Evolutionary conservation across 2,113 vertebrate genomes (phyloP).

Genomic region (Grantiella picta): DNA sequence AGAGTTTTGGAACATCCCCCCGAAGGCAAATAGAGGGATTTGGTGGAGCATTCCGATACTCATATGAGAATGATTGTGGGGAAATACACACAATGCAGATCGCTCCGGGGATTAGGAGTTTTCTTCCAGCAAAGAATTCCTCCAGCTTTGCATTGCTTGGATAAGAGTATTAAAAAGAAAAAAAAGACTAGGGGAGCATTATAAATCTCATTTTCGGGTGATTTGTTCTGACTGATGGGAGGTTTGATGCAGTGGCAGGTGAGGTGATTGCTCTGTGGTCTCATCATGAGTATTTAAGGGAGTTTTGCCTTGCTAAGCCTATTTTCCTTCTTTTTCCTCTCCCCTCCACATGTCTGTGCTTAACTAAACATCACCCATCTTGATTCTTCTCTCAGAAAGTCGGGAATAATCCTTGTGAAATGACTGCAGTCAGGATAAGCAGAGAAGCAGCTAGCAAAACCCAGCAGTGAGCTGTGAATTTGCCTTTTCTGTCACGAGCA

Average conservation of each 20-base stretch:
- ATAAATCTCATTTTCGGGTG: not conserved
- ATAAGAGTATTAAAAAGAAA: not conserved
- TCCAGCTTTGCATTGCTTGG: slow-evolving; percentile 1
- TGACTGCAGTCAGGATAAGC: not conserved
- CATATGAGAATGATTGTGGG: slow-evolving; percentile 45
- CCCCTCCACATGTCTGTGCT: not conserved
- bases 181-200: not conserved
- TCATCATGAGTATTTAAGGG: not conserved
- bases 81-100: slow-evolving; percentile 7
- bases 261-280: not conserved
- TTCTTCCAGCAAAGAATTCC: slow-evolving; percentile 41
- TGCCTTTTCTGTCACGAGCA: not conserved
- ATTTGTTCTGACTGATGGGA: not conserved
- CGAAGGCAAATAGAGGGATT: slow-evolving; percentile 17
- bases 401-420: not conserved
- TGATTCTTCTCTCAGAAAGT: not conserved
- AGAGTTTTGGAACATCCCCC: slow-evolving; percentile 15
- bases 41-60: not conserved
- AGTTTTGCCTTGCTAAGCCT: not conserved
- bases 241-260: not conserved
- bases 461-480: not conserved
- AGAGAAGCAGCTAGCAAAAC: not conserved
- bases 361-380: not conserved
- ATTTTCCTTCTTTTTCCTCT: not conserved
- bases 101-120: not conserved